These are phyloP conservation scores for Amazona vittata DNA, from an alignment of 2,113 vertebrate genomes.

Conservation along the genomic window DNA sequence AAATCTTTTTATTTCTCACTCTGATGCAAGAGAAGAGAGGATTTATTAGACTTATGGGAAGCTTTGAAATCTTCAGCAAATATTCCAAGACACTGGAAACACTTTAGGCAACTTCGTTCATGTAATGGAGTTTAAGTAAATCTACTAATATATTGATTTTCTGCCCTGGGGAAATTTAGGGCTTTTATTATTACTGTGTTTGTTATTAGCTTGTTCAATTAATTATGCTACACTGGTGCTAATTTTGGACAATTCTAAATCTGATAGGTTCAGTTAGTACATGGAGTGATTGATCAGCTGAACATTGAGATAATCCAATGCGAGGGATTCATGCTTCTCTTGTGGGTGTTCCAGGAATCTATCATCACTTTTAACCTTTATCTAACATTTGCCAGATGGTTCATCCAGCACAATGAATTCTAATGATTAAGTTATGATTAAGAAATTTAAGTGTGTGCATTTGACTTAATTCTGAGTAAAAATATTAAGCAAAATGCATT, in stretches of 20 bases:
- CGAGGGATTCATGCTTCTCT: not conserved
- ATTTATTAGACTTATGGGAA: conserved; percentile 5
- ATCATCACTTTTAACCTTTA: not conserved
- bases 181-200: not conserved
- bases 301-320: not conserved
- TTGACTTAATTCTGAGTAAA: not conserved
- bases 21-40: not conserved
- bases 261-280: not conserved
- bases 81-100: not conserved
- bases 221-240: not conserved
- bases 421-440: not conserved
- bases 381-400: not conserved
- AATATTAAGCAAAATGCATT: not conserved
- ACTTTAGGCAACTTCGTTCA: not conserved
- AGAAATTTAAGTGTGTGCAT: not conserved
- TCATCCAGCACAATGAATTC: not conserved
- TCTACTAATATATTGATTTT: not conserved
- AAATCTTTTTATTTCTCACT: conserved; percentile 9
- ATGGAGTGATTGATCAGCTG: not conserved
- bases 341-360: not conserved
- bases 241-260: not conserved
- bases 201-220: not conserved
- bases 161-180: not conserved
- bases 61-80: conserved; percentile 12
- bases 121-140: not conserved